phyloP scores from a whole-genome alignment of 2,113 vertebrate genomes.

The Sturnira hondurensis region DNA sequence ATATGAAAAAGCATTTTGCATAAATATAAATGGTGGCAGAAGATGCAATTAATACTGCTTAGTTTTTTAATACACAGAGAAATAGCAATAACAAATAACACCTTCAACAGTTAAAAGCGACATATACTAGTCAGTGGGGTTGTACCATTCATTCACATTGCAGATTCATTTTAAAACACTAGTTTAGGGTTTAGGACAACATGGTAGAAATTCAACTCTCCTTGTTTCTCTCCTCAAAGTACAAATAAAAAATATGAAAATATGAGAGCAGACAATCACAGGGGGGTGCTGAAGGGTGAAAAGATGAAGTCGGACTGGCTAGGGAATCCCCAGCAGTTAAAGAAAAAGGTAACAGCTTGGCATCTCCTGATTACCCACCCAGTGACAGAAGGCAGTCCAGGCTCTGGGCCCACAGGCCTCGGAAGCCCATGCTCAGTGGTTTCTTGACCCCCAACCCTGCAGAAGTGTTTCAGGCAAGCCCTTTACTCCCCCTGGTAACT shows the following conservation, averaged over 20 bases:
- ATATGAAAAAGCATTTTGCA: not conserved
- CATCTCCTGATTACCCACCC: not conserved
- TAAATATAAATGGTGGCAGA: not conserved
- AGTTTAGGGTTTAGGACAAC: conserved; percentile 9
- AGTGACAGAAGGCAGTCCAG: not conserved
- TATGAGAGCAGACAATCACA: not conserved
- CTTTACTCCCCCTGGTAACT: not conserved
- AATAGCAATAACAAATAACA: not conserved
- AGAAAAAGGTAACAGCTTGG: not conserved
- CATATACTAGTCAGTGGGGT: not conserved
- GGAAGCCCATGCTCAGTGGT: not conserved
- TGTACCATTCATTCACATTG: not conserved
- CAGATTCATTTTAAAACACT: conserved; percentile 19
- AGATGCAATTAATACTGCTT: not conserved
- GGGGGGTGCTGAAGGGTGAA: not conserved
- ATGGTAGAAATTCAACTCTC: not conserved
- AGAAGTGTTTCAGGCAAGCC: not conserved
- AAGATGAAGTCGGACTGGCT: not conserved
- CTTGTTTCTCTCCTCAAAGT: not conserved
- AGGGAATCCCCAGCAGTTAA: not conserved
- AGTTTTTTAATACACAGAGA: conserved; percentile 17
- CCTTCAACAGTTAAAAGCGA: not conserved
- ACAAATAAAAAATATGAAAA: conserved; percentile 17
- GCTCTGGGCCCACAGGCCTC: not conserved
- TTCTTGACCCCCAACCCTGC: not conserved